Evolutionary conservation across 2,888 invertebrate genomes (phyloP), one percentile per base, ranked within the genome.

Genomic region (Diploptera punctata): DNA sequence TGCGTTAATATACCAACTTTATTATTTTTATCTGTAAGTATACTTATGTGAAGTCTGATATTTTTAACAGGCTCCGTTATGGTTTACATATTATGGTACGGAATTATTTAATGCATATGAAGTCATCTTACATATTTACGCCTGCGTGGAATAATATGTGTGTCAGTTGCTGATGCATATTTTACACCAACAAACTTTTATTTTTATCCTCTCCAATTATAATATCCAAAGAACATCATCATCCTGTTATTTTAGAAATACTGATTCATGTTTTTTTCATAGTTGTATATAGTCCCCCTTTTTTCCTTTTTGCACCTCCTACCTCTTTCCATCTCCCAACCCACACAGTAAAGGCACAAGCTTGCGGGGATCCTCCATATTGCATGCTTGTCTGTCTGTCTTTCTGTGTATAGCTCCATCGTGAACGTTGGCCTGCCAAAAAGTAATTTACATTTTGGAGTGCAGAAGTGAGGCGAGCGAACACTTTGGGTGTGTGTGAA

Each of bases 401-500:
- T 47, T 7, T 47, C 47, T 47, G 47, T 47, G 9, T 47, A n/a
- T 47, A n/a, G 29, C n/a, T 57, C n/a, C 31, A 29, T 29, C 57
- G 57, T 57, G 16, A 29, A 29, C 57, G 29, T 29, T 57, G n/a
- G 57, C 57, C 57, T 57, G 69, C 54, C 69, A 57, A 69, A 69
- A 69, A 60, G 60, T 69, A 60, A 69, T 69, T 69, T 69, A 69
- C 69, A 69, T 69, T 33, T 44, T 69, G 26, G 69, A 69, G 69
- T 54, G 69, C 29, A 47, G 65, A 47, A 65, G 65, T 29, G 65
- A 47, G 29, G 47, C 26, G 47, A 16, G 29, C 57, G 29, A 57
- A 57, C 57, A 57, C 57, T 57, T 57, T 29, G 54, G 54, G 26
- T 26, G 65, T 24, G 65, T 47, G 43, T 44, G 38, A 18, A 65